Conservation (phyloP, 1,140 invertebrate species). For the Drosophila rhopaloa region DNA sequence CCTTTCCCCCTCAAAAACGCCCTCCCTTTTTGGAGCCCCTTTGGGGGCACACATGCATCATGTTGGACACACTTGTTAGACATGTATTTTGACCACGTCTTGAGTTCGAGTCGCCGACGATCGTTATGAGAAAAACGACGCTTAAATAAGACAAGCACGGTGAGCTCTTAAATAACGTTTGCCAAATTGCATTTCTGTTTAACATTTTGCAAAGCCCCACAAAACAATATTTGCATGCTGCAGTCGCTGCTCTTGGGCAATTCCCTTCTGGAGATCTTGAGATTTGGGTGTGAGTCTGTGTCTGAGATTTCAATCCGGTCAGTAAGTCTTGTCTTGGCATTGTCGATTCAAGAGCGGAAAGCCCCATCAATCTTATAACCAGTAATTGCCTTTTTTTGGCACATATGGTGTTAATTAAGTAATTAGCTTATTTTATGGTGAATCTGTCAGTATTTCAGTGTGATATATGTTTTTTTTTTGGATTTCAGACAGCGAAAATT, state of each 20-base stretch:
- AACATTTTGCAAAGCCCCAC: conserved; percentile 26
- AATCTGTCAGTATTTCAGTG: background rate
- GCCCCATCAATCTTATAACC: background rate
- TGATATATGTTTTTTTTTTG: background rate
- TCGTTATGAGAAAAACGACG: conserved; percentile 26
- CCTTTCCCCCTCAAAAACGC: background rate
- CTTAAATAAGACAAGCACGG: conserved; percentile 36
- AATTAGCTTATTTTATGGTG: background rate
- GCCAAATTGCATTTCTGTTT: conserved; percentile 48
- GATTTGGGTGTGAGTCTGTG: background rate
- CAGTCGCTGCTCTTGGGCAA: conserved; percentile 21
- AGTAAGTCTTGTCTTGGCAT: background rate
- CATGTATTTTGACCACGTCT: conserved; percentile 24
- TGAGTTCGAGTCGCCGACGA: background rate
- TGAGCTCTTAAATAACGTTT: conserved; percentile 48
- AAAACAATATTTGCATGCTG: conserved; percentile 15
- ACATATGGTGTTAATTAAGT: background rate
- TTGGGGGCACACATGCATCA: conserved; percentile 8
- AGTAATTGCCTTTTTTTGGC: background rate
- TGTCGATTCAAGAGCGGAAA: background rate
- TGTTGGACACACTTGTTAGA: conserved; percentile 19
- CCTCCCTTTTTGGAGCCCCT: background rate
- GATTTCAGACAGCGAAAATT: too few relatives aligned
- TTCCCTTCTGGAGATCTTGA: conserved; percentile 1
- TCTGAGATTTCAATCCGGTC: background rate